Percentiles rank a stretch among this genome's conserved stretches.
These are phyloP conservation scores for Solea solea DNA, from an alignment of 2,113 vertebrate genomes.

Conservation along the genomic window DNA sequence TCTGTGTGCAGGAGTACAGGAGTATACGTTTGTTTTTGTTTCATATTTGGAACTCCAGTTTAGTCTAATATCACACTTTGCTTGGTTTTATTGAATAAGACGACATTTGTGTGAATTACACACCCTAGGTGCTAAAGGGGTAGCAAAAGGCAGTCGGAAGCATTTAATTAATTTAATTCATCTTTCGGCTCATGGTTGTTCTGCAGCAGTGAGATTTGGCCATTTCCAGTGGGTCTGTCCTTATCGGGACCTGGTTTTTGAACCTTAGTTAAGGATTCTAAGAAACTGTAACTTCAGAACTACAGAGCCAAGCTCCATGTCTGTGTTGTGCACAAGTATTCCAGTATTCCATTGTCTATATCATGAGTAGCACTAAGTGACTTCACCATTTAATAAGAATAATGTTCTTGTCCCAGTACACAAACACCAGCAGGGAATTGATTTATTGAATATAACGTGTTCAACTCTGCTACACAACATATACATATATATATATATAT, in stretches of 20 bases:
- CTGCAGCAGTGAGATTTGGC: not conserved
- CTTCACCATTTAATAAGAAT: too few relatives aligned
- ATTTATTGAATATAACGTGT: too few relatives aligned
- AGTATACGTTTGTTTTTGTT: not conserved
- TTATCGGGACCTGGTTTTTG: not conserved
- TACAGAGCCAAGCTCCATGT: not conserved
- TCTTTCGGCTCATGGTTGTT: too few relatives aligned
- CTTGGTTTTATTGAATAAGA: too few relatives aligned
- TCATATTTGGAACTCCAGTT: slow-evolving; percentile 2
- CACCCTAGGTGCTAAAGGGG: not conserved
- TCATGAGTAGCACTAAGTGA: too few relatives aligned
- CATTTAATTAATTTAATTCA: too few relatives aligned
- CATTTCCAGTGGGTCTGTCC: not conserved
- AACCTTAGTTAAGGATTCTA: not conserved
- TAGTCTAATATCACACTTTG: not conserved
- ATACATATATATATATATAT: too few relatives aligned
- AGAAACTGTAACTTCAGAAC: not conserved
- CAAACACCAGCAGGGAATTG: too few relatives aligned
- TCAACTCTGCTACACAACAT: too few relatives aligned
- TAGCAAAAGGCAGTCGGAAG: not conserved
- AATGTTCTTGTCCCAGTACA: too few relatives aligned
- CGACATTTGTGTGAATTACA: not conserved
- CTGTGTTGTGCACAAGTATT: not conserved
- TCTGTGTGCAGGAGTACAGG: too few relatives aligned
- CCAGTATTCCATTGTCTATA: too few relatives aligned